Conservation (phyloP, 2,888 invertebrate species). For the Andrena trimmerana region DNA sequence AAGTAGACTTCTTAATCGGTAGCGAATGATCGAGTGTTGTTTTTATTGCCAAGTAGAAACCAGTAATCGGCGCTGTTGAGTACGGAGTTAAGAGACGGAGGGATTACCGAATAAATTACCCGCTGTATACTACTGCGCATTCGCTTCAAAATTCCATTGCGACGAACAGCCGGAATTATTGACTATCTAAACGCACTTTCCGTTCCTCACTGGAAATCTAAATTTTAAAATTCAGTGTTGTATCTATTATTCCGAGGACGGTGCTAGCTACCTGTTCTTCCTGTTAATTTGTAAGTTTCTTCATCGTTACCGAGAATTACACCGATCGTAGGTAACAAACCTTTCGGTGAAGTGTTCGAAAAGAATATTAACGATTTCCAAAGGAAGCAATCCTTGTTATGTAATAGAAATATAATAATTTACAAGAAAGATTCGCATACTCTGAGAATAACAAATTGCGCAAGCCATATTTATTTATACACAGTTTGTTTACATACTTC, state of each 20-base stretch:
- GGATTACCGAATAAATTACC: constrained; percentile 2
- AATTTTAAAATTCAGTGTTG: not conserved
- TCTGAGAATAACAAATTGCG: no score
- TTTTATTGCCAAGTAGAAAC: not conserved
- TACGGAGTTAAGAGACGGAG: not conserved
- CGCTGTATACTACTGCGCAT: constrained; percentile 4
- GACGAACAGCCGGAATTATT: not conserved
- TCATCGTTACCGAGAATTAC: not conserved
- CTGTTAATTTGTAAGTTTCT: not conserved
- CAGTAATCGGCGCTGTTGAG: constrained; percentile 5
- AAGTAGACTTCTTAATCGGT: not conserved
- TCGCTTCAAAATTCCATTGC: constrained; percentile 1
- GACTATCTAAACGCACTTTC: not conserved
- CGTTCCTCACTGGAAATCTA: not conserved
- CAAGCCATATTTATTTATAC: no score
- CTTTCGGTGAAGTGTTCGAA: not conserved
- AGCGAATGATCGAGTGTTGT: constrained; percentile 14
- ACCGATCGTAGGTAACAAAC: not conserved
- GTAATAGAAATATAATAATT: not conserved
- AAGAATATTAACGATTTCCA: not conserved
- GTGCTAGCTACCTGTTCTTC: not conserved
- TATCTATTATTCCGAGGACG: not conserved
- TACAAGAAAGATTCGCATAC: no score
- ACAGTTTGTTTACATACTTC: not conserved
- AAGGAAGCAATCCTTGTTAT: no score